Percentiles rank a stretch among this genome's conserved stretches.
phyloP scores from a whole-genome alignment of 2,113 vertebrate genomes.

The Macaca mulatta region DNA sequence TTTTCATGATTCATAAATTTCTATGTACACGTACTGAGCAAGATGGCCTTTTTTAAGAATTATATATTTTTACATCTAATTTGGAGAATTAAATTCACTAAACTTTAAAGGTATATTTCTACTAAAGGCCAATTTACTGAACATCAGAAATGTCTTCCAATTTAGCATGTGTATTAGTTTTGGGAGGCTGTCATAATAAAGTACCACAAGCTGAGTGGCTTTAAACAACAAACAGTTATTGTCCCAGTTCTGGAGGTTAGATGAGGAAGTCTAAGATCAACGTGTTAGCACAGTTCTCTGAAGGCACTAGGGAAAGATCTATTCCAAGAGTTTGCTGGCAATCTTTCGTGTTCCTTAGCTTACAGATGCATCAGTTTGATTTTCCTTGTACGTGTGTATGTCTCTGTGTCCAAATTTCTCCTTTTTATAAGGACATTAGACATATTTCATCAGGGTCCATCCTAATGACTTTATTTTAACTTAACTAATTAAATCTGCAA shows the following conservation, averaged over 20 bases:
- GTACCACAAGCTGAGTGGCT: background rate
- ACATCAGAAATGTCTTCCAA: constrained; percentile 36
- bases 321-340: background rate
- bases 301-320: background rate
- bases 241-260: background rate
- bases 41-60: constrained; percentile 42
- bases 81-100: constrained; percentile 14
- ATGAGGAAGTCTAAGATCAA: background rate
- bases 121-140: constrained; percentile 9
- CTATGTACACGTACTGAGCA: background rate
- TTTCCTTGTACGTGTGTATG: background rate
- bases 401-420: background rate
- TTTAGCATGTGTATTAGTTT: constrained; percentile 7
- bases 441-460: background rate
- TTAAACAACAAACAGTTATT: background rate
- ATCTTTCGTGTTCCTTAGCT: background rate
- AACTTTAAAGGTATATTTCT: constrained; percentile 56
- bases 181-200: background rate
- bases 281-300: background rate
- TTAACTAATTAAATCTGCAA: background rate
- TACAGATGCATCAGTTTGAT: background rate
- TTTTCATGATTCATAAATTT: constrained; percentile 42
- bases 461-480: background rate
- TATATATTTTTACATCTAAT: constrained; percentile 33
- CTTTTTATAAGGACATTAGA: background rate